A percentile compares a stretch with the other conserved stretches of the same genome.
Evolutionary conservation across 1,140 invertebrate genomes (phyloP).

Genomic region (Cydia amplana): DNA sequence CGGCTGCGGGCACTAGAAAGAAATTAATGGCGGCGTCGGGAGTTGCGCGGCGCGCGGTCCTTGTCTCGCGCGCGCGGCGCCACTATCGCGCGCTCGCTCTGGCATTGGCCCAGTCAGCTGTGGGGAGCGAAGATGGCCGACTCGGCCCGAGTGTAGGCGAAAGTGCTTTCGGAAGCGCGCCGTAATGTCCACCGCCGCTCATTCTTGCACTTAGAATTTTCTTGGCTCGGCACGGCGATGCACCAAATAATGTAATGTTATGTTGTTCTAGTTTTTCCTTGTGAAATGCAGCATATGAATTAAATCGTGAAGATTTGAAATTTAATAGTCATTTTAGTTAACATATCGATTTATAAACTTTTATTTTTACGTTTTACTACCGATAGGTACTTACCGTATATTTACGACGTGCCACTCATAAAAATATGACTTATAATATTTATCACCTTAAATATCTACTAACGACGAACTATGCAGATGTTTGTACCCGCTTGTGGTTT

Average conservation of each 20-base stretch:
- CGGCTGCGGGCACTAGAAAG: conserved; percentile 69
- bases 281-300: not conserved
- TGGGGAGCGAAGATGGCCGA: conserved; percentile 62
- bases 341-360: not conserved
- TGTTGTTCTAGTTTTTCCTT: not conserved
- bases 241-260: conserved; percentile 11
- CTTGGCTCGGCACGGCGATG: conserved; percentile 46
- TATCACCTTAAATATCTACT: not conserved
- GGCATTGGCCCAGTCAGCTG: conserved; percentile 68
- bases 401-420: no score
- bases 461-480: not conserved
- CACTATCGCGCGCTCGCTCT: conserved; percentile 50
- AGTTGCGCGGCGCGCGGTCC: conserved; percentile 63
- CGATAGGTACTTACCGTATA: not conserved
- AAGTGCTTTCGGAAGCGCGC: conserved; percentile 69
- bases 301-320: not conserved
- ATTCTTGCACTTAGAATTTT: conserved; percentile 59
- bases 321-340: not conserved
- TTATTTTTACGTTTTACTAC: no score
- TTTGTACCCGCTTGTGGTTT: not conserved
- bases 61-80: conserved; percentile 42
- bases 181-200: conserved; percentile 46
- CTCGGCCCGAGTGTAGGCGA: conserved; percentile 59
- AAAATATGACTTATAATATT: not conserved
- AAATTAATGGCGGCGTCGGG: conserved; percentile 71